Conservation (phyloP, 1,140 invertebrate genomes). For the Drosophila takahashii region DNA sequence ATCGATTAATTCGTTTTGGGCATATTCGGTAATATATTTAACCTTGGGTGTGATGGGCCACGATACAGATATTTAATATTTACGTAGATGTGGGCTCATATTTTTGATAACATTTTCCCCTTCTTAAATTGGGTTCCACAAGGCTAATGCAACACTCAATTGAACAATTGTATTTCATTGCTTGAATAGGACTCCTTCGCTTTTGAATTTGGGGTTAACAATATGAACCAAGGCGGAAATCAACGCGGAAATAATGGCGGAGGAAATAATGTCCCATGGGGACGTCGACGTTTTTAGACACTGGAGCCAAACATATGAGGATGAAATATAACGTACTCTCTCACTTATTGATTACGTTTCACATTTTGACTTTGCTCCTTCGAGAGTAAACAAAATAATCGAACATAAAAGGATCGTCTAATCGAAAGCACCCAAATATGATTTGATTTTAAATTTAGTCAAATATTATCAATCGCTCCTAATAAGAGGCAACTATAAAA, state of each 20-base stretch:
- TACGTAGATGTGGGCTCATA: conserved; percentile 8
- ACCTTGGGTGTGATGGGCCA: conserved; percentile 11
- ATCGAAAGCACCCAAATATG: conserved; percentile 23
- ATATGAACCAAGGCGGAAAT: conserved; percentile 81
- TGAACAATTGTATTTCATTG: conserved; percentile 77
- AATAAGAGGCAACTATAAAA: conserved; percentile 4
- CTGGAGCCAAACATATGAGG: conserved; percentile 21
- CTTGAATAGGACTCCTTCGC: conserved; percentile 77
- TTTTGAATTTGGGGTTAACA: conserved; percentile 84
- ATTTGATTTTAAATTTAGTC: conserved; percentile 33
- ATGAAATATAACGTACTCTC: conserved; percentile 13
- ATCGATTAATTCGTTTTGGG: not conserved
- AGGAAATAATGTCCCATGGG: conserved; percentile 82
- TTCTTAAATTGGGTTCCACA: conserved; percentile 11
- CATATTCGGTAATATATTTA: not conserved
- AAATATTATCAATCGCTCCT: conserved; percentile 24
- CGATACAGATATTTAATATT: not conserved
- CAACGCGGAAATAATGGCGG: conserved; percentile 81
- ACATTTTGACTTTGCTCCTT: conserved; percentile 36
- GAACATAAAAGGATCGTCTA: conserved; percentile 17
- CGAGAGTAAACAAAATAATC: conserved; percentile 6
- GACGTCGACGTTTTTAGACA: conserved; percentile 80
- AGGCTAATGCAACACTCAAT: conserved; percentile 48
- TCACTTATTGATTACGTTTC: conserved; percentile 28
- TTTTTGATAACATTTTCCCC: not conserved